Conservation (phyloP, 92 coral and sea anemone species). For the Siderastrea siderea region DNA sequence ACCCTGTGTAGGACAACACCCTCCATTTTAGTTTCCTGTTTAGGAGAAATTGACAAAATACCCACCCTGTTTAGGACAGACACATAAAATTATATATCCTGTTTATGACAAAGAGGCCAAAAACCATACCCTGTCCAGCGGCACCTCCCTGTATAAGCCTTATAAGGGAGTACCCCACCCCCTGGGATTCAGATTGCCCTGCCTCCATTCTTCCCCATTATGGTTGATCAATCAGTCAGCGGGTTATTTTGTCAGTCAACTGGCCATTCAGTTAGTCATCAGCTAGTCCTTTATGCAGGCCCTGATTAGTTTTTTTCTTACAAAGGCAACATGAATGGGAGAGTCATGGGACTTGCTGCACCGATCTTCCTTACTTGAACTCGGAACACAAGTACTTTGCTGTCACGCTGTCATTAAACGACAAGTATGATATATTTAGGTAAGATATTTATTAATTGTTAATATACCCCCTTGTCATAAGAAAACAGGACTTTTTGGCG, state of each 20-base stretch:
- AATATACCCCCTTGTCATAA: no score
- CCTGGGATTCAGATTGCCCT: not conserved
- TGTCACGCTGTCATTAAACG: conserved; percentile 65
- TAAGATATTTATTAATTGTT: no score
- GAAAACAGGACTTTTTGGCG: no score
- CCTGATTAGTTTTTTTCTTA: not conserved
- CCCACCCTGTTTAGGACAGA: no score
- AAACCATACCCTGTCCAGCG: no score
- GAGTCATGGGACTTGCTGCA: conserved; percentile 93
- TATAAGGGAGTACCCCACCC: no score
- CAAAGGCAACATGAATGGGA: conserved; percentile 95
- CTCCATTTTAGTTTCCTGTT: no score
- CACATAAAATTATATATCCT: no score
- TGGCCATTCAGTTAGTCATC: not conserved
- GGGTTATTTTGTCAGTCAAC: not conserved
- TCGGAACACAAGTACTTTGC: conserved; percentile 87
- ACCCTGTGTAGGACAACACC: no score
- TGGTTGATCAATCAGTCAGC: not conserved
- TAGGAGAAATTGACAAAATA: no score
- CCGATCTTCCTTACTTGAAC: conserved; percentile 65
- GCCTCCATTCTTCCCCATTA: not conserved
- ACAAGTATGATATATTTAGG: conserved; percentile 74
- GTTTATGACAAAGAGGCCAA: no score
- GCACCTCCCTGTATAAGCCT: no score
- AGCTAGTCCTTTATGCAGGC: not conserved